Evolutionary conservation across 2,888 invertebrate genomes (phyloP).

Genomic region (Quadriops clusia): DNA sequence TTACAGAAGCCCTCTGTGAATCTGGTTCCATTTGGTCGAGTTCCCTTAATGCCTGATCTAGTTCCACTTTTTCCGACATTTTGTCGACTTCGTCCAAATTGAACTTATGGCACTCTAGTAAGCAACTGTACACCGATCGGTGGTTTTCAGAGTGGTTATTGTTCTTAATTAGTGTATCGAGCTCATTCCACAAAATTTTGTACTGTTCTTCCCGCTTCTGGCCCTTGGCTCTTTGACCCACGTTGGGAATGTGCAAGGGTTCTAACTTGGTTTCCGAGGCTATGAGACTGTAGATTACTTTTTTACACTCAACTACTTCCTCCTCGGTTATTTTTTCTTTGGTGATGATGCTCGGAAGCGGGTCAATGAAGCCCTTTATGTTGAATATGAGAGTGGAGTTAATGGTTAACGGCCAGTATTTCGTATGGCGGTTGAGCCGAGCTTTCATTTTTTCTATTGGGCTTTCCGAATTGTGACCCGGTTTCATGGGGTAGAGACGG

Average conservation of each 20-base stretch:
- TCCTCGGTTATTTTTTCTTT: conserved; percentile 77
- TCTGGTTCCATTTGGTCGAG: conserved; percentile 35
- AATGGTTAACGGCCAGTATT: conserved; percentile 82
- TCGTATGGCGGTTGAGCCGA: conserved; percentile 64
- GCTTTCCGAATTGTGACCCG: conserved; percentile 30
- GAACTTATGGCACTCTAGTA: conserved; percentile 63
- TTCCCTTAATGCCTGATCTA: conserved; percentile 47
- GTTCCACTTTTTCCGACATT: conserved; percentile 45
- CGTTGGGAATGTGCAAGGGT: conserved; percentile 57
- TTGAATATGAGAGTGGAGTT: conserved; percentile 82
- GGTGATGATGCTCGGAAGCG: conserved; percentile 64
- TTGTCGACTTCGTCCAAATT: conserved; percentile 46
- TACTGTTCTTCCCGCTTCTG: conserved; percentile 79
- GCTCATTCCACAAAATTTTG: conserved; percentile 77
- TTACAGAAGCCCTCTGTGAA: conserved; percentile 39
- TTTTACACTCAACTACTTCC: conserved; percentile 76
- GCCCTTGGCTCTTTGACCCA: conserved; percentile 50
- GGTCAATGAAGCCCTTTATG: conserved; percentile 66
- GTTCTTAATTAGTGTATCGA: conserved; percentile 70
- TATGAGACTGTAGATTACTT: conserved; percentile 69
- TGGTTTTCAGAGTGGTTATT: conserved; percentile 71
- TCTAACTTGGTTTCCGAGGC: conserved; percentile 76
- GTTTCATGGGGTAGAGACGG: conserved; percentile 59
- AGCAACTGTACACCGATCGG: conserved; percentile 61
- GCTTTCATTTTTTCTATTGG: conserved; percentile 52